Evolutionary conservation across 2,888 invertebrate species (phyloP).

Genomic region (Noctua pronuba): DNA sequence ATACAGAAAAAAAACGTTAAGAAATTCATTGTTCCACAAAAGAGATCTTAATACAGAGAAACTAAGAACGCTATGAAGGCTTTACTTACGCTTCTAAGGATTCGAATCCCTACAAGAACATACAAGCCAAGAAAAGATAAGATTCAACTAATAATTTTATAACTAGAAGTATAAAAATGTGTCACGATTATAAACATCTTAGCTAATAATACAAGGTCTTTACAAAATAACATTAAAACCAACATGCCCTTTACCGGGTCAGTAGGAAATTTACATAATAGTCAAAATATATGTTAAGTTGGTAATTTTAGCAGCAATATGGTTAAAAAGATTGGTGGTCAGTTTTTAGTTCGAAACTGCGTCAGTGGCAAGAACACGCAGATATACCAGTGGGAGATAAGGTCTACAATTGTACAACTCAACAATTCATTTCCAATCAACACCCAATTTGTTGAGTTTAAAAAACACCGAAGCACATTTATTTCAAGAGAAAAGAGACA

Average conservation of each 20-base stretch:
- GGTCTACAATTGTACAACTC: conserved; percentile 20
- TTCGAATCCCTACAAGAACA: conserved; percentile 71
- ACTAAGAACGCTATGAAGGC: conserved; percentile 70
- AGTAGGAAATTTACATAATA: conserved; percentile 50
- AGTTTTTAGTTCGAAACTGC: conserved; percentile 16
- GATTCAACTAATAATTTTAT: conserved; percentile 78
- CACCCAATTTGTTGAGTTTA: conserved; percentile 36
- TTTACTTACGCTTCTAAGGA: conserved; percentile 73
- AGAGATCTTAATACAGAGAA: conserved; percentile 78
- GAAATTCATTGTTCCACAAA: conserved; percentile 83
- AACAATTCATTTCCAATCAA: conserved; percentile 59
- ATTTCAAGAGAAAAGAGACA: conserved; percentile 30
- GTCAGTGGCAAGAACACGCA: conserved; percentile 10
- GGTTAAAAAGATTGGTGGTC: conserved; percentile 1
- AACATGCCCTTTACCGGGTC: conserved; percentile 60
- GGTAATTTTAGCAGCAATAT: conserved; percentile 31
- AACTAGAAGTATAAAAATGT: conserved; percentile 67
- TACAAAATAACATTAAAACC: conserved; percentile 57
- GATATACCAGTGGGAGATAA: conserved; percentile 12
- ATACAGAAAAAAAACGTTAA: conserved; percentile 67
- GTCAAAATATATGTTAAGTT: conserved; percentile 36
- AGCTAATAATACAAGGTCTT: conserved; percentile 71
- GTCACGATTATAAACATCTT: conserved; percentile 76
- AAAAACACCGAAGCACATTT: conserved; percentile 30
- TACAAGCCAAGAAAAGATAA: conserved; percentile 68